Evolutionary conservation across 2,888 invertebrate species (phyloP), one percentile per base, ranked within the genome.

Genomic region (Seladonia tumulorum): DNA sequence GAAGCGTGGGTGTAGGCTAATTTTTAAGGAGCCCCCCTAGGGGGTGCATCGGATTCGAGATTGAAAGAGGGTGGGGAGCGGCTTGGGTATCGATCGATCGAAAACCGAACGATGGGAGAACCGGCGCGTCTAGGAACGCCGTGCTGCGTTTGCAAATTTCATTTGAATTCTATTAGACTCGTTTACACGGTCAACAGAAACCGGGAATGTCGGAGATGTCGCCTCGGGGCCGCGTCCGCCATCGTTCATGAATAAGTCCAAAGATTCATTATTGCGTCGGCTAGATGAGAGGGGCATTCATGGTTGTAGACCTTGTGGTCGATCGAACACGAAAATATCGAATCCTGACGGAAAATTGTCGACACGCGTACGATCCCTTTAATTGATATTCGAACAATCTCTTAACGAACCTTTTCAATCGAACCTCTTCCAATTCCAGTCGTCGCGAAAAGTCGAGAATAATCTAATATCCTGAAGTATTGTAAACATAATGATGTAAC

Each of bases 71-170:
- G 22, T 10, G 53, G 53, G 53, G 22, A 22, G 53, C 53, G 42
- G 7, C 8, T 22, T 10, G 8, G 53, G 22, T 53, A 53, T 53
- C 53, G 53, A 22, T 53, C 53, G 53, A 53, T 53, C 53, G 53
- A 53, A 53, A 53, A 3, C 22, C 53, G 53, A 22, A 53, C 22
- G 53, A 53, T 53, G 53, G 22, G 53, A 22, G 53, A 22, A 53
- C 47, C 47, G 35, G 39, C 25, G 18, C 60, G 29, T 29, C 57
- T 39, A 47, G 25, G 22, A 74, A 47, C 74, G 42, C 71, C 82
- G 57, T 80, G 83, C 81, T n/a, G 77, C 73, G 81, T 84, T 81
- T 63, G 77, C 84, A 71, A 81, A 84, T 81, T 81, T 84, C 77
- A 78, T 81, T 84, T 70, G 77, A 84, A 84, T 84, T 77, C 77